Evolutionary conservation across 2,888 invertebrate genomes (phyloP), one percentile per base, ranked within the genome.

Genomic region (Latrodectus elegans): DNA sequence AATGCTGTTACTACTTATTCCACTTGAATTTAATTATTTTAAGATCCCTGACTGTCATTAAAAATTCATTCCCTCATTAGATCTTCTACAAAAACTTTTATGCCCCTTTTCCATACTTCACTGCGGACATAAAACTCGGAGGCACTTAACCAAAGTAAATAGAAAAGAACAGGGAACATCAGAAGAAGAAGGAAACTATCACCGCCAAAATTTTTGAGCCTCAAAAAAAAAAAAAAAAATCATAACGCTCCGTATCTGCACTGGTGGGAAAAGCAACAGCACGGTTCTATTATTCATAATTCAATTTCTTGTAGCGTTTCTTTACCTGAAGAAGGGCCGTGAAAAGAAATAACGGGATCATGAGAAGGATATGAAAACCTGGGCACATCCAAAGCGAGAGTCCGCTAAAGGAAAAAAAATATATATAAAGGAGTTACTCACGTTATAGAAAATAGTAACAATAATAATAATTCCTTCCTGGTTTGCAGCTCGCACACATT

Each of bases 231-330:
- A 51, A 12, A 49, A 15, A 17, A 74, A 81, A 81, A 75, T 82
- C 75, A 70, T 68, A 70, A 60, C 38, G 38, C 38, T 38, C 60
- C 82, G 49, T 53, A 82, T 49, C 68, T 38, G 6, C 38, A 6
- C 38, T 22, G 74, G 82, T 82, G 82, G 82, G 82, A 82, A 82
- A 53, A 10, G 82, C 82, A 82, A 75, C 82, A 82, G 75, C 67
- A 74, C 53, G 75, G 75, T 82, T 82, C 82, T 82, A 82, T 82
- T 82, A 82, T 82, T 82, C 82, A 82, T 82, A 82, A 68, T 82
- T 82, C 82, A 82, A 82, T 82, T 82, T 82, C 82, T 82, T 75
- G 82, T 60, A 68, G 22, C 68, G 38, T 82, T 82, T 82, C 68
- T 73, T 74, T 26, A 8, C 73, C 26, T 68, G 6, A 12, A 68